These are phyloP conservation scores for Salarias fasciatus DNA, from an alignment of 2,797 vertebrate genomes.

Conservation along the genomic window DNA sequence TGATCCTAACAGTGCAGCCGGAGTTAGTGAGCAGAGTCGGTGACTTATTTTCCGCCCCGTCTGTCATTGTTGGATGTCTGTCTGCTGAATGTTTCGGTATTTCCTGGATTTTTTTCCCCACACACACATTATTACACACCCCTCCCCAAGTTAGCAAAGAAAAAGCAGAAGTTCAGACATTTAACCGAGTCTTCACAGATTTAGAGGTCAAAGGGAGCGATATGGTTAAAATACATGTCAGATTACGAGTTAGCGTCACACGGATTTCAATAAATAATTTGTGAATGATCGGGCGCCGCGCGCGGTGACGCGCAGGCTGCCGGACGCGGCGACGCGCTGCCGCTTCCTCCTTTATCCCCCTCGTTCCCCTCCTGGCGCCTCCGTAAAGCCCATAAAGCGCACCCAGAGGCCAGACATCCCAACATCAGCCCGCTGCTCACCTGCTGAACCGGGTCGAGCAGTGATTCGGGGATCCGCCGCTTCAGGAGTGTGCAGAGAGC, in stretches of 20 bases:
- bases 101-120: constrained; percentile 65
- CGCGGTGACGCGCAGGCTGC: no score
- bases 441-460: constrained; percentile 64
- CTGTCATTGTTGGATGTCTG: not conserved
- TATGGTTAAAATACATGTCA: not conserved
- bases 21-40: not conserved
- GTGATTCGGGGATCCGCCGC: constrained; percentile 60
- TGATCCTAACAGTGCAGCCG: not conserved
- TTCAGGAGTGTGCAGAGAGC: constrained; percentile 4
- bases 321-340: no score
- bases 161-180: constrained; percentile 20
- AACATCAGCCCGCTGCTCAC: constrained; percentile 49
- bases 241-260: constrained; percentile 55
- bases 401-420: accelerated
- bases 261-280: constrained; percentile 24
- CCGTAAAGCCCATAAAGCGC: no score
- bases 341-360: not conserved
- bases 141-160: constrained; percentile 43
- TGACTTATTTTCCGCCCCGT: not conserved
- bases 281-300: constrained; percentile 25
- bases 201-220: not conserved
- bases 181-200: not conserved
- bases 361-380: not conserved
- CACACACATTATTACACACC: constrained; percentile 32
- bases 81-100: constrained; percentile 54